Evolutionary conservation across 64 coral and sea anemone genomes (phyloP).

Genomic region (Porites australiensis): DNA sequence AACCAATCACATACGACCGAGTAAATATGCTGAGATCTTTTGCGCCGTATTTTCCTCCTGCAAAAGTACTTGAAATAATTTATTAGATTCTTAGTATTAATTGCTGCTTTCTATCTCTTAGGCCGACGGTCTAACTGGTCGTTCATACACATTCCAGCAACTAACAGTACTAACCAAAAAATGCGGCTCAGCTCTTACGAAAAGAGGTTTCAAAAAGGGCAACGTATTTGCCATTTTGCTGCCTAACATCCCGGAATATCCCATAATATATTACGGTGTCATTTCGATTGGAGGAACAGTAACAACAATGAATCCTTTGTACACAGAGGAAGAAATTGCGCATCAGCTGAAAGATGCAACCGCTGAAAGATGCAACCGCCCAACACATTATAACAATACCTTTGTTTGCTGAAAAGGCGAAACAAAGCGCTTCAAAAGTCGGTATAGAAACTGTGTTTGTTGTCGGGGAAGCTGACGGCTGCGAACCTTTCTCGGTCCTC

Average conservation of each 20-base stretch:
- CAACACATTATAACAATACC: slow-evolving; percentile 61
- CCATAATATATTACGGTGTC: slow-evolving; percentile 59
- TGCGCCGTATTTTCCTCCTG: too few species aligned
- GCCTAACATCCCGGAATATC: slow-evolving; percentile 76
- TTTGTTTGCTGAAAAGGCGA: slow-evolving; percentile 62
- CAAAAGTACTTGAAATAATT: not conserved
- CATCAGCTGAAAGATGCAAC: slow-evolving; percentile 70
- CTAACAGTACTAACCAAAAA: slow-evolving; percentile 40
- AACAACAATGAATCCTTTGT: slow-evolving; percentile 77
- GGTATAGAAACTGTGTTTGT: slow-evolving; percentile 69
- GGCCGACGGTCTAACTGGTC: slow-evolving; percentile 63
- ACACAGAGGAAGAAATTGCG: slow-evolving; percentile 66
- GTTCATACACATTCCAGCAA: slow-evolving; percentile 69
- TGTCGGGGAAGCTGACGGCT: slow-evolving; percentile 61
- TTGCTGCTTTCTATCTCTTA: not conserved
- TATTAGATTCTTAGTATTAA: not conserved
- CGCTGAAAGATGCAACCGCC: slow-evolving; percentile 61
- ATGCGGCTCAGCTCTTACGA: slow-evolving; percentile 73
- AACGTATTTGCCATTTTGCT: slow-evolving; percentile 70
- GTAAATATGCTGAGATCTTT: too few species aligned
- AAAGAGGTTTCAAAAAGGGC: slow-evolving; percentile 74
- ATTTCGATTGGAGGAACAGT: slow-evolving; percentile 64
- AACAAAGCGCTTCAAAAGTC: slow-evolving; percentile 35
- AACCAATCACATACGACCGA: too few species aligned
- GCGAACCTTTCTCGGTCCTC: slow-evolving; percentile 61